Conservation (phyloP, 35 echinoderm and acorn worm genomes). For the Nesometra sesokonis region DNA sequence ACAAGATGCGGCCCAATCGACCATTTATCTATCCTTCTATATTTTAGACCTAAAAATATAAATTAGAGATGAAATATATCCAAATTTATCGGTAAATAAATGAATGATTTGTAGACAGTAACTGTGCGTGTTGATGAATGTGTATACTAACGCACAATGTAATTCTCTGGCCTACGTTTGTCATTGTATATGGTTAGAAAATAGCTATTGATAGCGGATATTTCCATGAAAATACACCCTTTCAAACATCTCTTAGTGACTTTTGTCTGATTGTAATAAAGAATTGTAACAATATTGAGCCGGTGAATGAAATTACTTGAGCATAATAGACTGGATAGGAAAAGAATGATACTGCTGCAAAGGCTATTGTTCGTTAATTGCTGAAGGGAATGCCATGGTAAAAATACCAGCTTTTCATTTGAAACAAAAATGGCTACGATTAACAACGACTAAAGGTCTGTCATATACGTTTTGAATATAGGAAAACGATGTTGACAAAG, state of each 20-base stretch:
- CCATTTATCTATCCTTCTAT: background rate
- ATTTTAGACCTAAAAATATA: background rate
- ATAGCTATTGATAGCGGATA: background rate
- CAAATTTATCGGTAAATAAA: background rate
- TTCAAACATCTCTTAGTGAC: background rate
- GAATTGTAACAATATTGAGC: background rate
- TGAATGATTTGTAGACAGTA: background rate
- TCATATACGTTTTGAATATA: background rate
- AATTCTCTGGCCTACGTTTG: background rate
- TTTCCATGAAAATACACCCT: background rate
- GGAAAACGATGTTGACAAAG: background rate
- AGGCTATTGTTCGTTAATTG: background rate
- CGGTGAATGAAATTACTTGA: background rate
- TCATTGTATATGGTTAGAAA: background rate
- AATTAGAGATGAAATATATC: background rate
- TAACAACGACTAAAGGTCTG: background rate
- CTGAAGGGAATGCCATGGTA: background rate
- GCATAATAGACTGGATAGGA: background rate
- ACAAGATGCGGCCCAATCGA: too few species aligned
- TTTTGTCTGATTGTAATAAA: background rate
- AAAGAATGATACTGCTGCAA: background rate
- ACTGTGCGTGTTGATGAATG: background rate
- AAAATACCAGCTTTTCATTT: background rate
- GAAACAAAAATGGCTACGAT: background rate
- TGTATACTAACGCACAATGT: background rate